Percentiles rank a stretch among this genome's conserved stretches.
These are phyloP conservation scores for Gavia stellata DNA, from an alignment of 2,113 vertebrate species.

Conservation along the genomic window DNA sequence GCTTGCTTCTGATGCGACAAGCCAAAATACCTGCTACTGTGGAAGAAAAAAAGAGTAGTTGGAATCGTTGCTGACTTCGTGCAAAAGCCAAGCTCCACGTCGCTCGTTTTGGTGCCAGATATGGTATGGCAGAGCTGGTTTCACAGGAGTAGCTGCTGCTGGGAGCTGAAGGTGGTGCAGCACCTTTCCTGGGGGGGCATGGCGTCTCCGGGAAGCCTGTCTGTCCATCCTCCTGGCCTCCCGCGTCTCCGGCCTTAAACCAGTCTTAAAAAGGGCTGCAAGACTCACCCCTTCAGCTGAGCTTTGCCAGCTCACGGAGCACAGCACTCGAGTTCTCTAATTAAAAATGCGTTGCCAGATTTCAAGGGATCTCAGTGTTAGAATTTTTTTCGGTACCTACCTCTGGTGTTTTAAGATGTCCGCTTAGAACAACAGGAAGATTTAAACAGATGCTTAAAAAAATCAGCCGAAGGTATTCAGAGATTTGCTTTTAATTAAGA, in stretches of 20 bases:
- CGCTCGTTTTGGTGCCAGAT: neutral
- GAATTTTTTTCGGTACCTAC: neutral
- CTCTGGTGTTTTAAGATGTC: neutral
- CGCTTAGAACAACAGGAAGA: neutral
- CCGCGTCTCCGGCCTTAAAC: neutral
- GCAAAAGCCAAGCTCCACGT: neutral
- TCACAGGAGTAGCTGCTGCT: neutral
- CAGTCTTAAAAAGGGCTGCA: neutral
- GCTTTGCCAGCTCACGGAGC: neutral
- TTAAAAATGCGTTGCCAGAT: neutral
- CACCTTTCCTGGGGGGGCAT: neutral
- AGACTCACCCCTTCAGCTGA: neutral
- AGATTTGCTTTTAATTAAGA: constrained; percentile 44
- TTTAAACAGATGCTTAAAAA: neutral
- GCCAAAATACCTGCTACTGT: neutral
- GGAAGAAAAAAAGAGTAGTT: neutral
- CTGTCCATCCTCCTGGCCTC: neutral
- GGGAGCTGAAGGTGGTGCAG: neutral
- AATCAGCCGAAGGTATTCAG: constrained; percentile 3
- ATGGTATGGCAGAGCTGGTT: neutral
- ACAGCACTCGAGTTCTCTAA: neutral
- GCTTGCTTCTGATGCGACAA: neutral
- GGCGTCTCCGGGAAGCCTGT: neutral
- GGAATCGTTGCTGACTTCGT: neutral
- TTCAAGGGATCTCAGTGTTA: neutral